phyloP scores from a whole-genome alignment of 2,797 vertebrate genomes.

The Uromys caudimaculatus region DNA sequence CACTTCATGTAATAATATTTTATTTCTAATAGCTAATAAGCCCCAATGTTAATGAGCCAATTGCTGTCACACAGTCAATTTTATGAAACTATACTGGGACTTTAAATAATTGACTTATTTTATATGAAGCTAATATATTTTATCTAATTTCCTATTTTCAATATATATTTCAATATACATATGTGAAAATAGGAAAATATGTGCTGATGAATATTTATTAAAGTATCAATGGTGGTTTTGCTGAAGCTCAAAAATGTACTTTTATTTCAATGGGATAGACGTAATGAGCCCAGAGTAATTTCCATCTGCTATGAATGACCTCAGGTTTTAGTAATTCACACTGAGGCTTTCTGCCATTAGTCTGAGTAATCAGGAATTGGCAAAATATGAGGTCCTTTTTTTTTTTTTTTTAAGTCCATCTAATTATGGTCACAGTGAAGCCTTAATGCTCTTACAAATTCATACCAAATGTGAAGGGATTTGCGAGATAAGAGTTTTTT shows the following conservation, averaged over 20 bases:
- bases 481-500: conserved; percentile 77
- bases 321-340: conserved; percentile 56
- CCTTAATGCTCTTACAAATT: conserved; percentile 78
- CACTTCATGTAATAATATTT: neutral
- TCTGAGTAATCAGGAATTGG: conserved; percentile 70
- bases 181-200: neutral
- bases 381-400: conserved; percentile 67
- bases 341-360: conserved; percentile 50
- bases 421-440: conserved; percentile 75
- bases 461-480: conserved; percentile 68
- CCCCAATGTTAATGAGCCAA: neutral
- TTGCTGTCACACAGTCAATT: neutral
- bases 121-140: conserved; percentile 26
- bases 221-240: neutral
- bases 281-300: conserved; percentile 38
- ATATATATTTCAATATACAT: neutral
- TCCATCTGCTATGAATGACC: conserved; percentile 47
- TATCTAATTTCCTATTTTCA: neutral
- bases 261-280: conserved; percentile 44
- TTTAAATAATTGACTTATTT: neutral
- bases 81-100: neutral
- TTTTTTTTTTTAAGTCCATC: conserved; percentile 66
- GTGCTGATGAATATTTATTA: conserved; percentile 20
- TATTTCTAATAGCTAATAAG: neutral
- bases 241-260: neutral